Evolutionary conservation across 2,113 vertebrate genomes (phyloP), one percentile per base, ranked within the genome.

Genomic region (Blennius ocellaris): DNA sequence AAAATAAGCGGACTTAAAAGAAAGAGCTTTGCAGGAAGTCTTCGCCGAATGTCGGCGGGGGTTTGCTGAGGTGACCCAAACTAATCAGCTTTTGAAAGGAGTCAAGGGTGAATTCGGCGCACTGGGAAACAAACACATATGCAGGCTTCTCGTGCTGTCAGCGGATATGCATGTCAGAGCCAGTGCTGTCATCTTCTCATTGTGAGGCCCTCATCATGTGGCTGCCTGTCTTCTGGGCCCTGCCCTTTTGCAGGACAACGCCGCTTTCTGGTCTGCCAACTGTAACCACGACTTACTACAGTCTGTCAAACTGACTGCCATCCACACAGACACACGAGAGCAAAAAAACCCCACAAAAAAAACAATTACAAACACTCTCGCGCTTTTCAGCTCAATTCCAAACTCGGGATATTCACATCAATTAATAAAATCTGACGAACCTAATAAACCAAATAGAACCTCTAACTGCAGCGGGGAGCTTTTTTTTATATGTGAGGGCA

Each of bases 1-100:
- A 89, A 87, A 82, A 84, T 91, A 91, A 91, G 80, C 53, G 41
- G 90, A 83, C 85, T 81, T 86, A 72, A 87, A 90, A 89, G 86
- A 89, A 80, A 86, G 71, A 55, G 62, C 86, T 80, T 90, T 78
- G 87, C 84, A 77, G 86, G 85, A 91, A 87, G 88, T 77, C 87
- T 76, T 64, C 60, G 60, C 68, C 38, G 9, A 78, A 76, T 81
- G 81, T 87, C 82, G 77, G 62, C 10, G 15, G 74, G 86, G 87
- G 84, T 88, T 92, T 84, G 60, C 75, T 76, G 85, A 89, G 89
- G 84, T 90, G 89, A 92, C 91, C 89, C 80, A 83, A 88, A 90
- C 91, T 89, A 93, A 93, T 92, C 89, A 82, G 81, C 84, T 85
- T 90, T 89, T 89, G 83, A 92, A 85, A 58, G 84, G 71, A 89